phyloP scores from a whole-genome alignment of 2,888 invertebrate genomes.

The Acanthosoma haemorrhoidale region DNA sequence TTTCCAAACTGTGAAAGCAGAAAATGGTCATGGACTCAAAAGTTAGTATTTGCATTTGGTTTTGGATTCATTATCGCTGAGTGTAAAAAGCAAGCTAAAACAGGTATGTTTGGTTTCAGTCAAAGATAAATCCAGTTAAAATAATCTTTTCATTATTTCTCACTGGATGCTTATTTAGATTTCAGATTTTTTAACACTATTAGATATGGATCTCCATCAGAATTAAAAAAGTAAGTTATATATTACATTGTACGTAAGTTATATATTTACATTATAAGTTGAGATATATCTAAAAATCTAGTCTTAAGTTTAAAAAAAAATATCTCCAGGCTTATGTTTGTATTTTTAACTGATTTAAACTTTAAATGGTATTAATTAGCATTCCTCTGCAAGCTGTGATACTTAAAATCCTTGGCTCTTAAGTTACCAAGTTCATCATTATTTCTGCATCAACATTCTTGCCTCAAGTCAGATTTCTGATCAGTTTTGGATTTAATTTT shows the following conservation, averaged over 20 bases:
- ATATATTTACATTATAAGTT: slow-evolving; percentile 30
- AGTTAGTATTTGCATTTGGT: slow-evolving; percentile 5
- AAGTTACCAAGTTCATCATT: no score
- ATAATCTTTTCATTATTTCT: background rate
- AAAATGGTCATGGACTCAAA: background rate
- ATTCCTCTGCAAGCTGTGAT: no score
- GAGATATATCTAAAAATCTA: slow-evolving; percentile 20
- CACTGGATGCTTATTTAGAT: background rate
- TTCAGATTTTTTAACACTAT: slow-evolving; percentile 51
- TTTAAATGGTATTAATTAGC: no score
- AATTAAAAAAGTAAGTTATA: slow-evolving; percentile 49
- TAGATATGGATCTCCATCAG: slow-evolving; percentile 50
- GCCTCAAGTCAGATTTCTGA: no score
- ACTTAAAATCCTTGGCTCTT: no score
- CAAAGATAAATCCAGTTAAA: background rate
- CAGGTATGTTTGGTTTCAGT: slow-evolving; percentile 9
- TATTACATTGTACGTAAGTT: background rate
- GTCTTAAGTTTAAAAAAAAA: no score
- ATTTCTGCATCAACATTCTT: no score
- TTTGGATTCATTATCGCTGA: slow-evolving; percentile 14
- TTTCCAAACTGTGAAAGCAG: background rate
- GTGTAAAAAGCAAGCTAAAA: slow-evolving; percentile 5
- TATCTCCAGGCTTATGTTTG: no score
- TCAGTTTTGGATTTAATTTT: no score
- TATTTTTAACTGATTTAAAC: no score